These are phyloP conservation scores for Zelleria hepariella DNA, from an alignment of 2,888 invertebrate species.

Conservation along the genomic window DNA sequence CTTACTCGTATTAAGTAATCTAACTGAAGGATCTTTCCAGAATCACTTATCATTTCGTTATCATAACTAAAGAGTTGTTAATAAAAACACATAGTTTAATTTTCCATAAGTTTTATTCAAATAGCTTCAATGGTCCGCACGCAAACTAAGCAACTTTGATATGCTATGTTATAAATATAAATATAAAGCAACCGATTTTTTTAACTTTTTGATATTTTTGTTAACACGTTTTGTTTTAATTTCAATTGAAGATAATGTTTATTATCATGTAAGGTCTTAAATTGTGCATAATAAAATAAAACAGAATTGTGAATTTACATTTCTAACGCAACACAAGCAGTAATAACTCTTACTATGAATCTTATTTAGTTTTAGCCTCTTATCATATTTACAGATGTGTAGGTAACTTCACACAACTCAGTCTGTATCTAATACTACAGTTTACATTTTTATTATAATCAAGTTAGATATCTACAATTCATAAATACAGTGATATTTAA, in stretches of 20 bases:
- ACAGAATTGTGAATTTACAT: too few species aligned
- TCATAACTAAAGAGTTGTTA: not conserved
- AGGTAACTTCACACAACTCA: not conserved
- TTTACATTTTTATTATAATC: not conserved
- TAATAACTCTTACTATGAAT: too few species aligned
- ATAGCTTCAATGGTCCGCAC: not conserved
- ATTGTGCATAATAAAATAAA: too few species aligned
- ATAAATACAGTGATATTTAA: not conserved
- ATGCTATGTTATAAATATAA: too few species aligned
- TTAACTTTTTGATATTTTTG: not conserved
- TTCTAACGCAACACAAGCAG: too few species aligned
- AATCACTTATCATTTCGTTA: too few species aligned
- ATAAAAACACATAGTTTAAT: not conserved
- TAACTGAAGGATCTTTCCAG: too few species aligned
- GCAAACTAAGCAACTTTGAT: not conserved
- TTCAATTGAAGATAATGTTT: too few species aligned
- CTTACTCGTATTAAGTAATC: too few species aligned
- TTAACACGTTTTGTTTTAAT: not conserved
- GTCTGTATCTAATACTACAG: not conserved
- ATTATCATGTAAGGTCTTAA: too few species aligned
- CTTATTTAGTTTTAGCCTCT: too few species aligned
- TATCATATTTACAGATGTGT: not conserved
- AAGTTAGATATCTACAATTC: not conserved
- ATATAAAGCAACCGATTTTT: too few species aligned
- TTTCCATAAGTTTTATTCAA: not conserved